A percentile compares a stretch with the other conserved stretches of the same genome.
phyloP scores from a whole-genome alignment of 2,113 vertebrate species.

The Aramus guarauna region DNA sequence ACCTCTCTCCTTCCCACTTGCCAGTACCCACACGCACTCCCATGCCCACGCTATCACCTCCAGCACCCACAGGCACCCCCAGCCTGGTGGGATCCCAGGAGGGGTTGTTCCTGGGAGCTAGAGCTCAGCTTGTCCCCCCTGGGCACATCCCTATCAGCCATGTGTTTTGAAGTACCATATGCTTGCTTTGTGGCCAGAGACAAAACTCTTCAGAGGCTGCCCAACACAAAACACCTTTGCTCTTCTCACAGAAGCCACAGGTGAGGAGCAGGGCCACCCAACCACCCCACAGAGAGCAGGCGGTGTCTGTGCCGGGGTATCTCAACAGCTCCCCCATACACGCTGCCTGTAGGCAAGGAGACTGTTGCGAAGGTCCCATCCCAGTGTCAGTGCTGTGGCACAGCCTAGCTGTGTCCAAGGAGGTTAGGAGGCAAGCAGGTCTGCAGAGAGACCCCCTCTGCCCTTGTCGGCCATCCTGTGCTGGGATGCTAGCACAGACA shows the following conservation, averaged over 20 bases:
- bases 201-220: background rate
- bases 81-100: background rate
- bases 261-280: background rate
- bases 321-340: background rate
- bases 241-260: background rate
- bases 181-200: background rate
- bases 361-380: too few species aligned
- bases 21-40: background rate
- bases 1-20: accelerated
- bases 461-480: background rate
- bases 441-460: background rate
- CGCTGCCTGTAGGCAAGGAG: background rate
- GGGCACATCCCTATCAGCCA: background rate
- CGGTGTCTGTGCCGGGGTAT: background rate
- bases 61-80: background rate
- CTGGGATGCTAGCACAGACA: background rate
- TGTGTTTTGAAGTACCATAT: background rate
- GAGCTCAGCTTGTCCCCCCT: background rate
- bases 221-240: background rate
- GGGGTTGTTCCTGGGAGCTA: background rate
- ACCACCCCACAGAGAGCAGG: background rate
- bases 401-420: background rate
- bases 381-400: background rate
- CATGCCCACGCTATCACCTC: too few species aligned
- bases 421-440: background rate